Base-by-base conservation (phyloP, 2,113 vertebrate species). In the Microcebus ravelobensis region DNA sequence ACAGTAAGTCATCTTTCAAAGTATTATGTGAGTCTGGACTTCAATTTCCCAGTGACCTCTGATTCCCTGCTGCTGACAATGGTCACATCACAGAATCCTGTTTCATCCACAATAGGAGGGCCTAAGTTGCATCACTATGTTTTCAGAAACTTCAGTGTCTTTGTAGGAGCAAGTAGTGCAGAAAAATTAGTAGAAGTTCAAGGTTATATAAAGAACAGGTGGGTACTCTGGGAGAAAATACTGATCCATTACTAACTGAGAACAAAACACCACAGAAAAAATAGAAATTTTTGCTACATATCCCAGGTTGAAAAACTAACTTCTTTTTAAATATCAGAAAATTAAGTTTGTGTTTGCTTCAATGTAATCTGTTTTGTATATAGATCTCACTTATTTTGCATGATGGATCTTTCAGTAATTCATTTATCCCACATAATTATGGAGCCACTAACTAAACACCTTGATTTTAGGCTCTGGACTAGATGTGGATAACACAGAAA, bases 241-340 rank as follows among this genome's bases (percentile, higher is more conserved):
- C 29, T 18, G 12, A 92, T 84, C 74, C 73, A 79, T 94, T 96
- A 94, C 95, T 85, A 96, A 89, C 77, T 87, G 68, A 93, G 93
- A 94, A 92, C 39, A 86, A 90, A 95, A 91, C 18, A 61, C 42
- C 48, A 61, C 42, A 83, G 77, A 55, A 91, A 82, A 96, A 82
- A 94, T 7, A 92, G 34, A 92, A 96, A 90, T 88, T 50, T 39
- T 82, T 92, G 31, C 82, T 91, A 86, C 82, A 74, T 36, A 45
- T 8, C 1, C 18, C 59, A 91, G n/a, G 45, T 74, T 31, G 73
- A 90, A 96, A 87, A 79, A 23, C 63, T 21, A 74, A 34, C 31
- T 50, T 89, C 29, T 36, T 94, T 95, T 74, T 74, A 91, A 92
- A 52, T 90, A 92, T 52, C 59, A 92, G 25, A 84, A 87, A 91